Base-by-base conservation (phyloP, 2,113 vertebrate species). In the Argyrosomus japonicus region DNA sequence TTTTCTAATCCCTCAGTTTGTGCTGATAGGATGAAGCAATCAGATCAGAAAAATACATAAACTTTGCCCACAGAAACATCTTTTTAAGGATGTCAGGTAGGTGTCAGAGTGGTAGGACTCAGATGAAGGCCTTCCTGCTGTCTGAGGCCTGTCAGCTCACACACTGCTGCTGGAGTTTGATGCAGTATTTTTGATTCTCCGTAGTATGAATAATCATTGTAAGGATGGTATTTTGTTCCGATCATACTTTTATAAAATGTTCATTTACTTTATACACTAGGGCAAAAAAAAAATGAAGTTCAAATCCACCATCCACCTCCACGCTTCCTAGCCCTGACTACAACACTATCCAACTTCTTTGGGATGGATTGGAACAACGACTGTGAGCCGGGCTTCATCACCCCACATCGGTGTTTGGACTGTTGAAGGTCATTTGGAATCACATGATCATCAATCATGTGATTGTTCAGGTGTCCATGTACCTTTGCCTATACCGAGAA, bases 91-190 rank as follows among this genome's bases (percentile, higher is more conserved):
- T 2, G 43, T 29, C 47, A 3, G 12, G n/a, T 6, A 47, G 56
- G 5, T 60, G 61, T 13, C 54, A 25, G 21, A 23, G 51, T 45
- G 45, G 53, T 27, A 40, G 15, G 19, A 12, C 45, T 15, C n/a
- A 29, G 48, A n/a, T 54, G 53, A 71, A 82, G 86, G 85, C 88
- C 88, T 81, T 63, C 43, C 36, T 79, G 45, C 60, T 72, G 69
- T 23, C 17, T 62, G 60, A 68, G 70, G 86, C 81, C 88, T 79
- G 65, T 3, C 58, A 58, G 76, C 58, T 57, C 75, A 36, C 70
- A 78, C 5, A 60, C 74, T 83, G 54, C 43, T 3, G 53, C 54
- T 45, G 19, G 32, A 19, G 15, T 56, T 36, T 58, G 57, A 17
- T 70, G 64, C 48, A 75, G 45, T 7, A 19, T 29, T 43, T 50